Evolutionary conservation across 2,797 vertebrate species (phyloP), one percentile per base, ranked within the genome.

Genomic region (Xenopus petersii): DNA sequence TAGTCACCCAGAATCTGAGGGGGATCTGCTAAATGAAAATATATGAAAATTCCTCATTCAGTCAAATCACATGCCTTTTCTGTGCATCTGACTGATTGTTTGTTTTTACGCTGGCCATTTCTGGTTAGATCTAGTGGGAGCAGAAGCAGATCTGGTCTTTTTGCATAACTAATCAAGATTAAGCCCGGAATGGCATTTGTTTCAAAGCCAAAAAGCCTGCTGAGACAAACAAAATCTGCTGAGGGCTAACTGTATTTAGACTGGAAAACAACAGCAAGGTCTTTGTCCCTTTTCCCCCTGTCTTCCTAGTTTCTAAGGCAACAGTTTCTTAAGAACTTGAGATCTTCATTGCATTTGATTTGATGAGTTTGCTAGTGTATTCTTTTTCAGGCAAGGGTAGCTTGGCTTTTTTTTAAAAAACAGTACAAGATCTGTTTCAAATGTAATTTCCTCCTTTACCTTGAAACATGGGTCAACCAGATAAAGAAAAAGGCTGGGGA

Each of bases 221-320:
- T 90, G 92, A 85, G 90, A 92, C 86, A 85, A 88, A 90, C 88
- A 93, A 89, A 93, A 85, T 85, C 89, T 89, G 84, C 84, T 88
- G 90, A 91, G 91, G 91, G 87, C 88, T 89, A 86, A 88, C 86
- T 93, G 90, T 90, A 93, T 93, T 92, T 92, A 84, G 85, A 70
- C 85, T 11, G 16, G 49, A 70, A 17, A 64, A 58, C 67, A 51
- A 56, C 70, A 46, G 63, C 49, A 67, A 77, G 69, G 61, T 69
- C 56, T 64, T 73, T 84, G 78, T 2, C 42, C 89, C 87, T 84
- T 87, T 89, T 91, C 86, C 92, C 88, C 88, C 87, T 89, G 89
- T 93, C 92, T 87, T 86, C 84, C 48, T 86, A 76, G 91, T 97
- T 93, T 88, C 94, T 92, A 91, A 81, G 93, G 92, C 84, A 93